Conservation (phyloP, 2,888 invertebrate genomes). For the Eurois occulta region DNA sequence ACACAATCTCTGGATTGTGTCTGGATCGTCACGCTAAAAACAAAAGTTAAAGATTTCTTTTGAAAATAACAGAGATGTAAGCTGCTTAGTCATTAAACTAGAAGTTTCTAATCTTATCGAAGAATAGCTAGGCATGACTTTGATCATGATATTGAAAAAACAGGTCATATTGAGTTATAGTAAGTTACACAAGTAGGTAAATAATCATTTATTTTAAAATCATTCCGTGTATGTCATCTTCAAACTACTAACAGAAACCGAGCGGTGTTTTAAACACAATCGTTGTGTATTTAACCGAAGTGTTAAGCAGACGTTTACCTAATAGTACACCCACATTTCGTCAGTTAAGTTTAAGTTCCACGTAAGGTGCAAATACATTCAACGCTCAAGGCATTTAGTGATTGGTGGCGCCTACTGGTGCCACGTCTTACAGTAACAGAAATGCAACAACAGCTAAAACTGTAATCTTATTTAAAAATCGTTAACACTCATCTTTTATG, state of each 20-base stretch:
- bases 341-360: background rate
- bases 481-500: slow-evolving; percentile 3
- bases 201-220: background rate
- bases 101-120: background rate
- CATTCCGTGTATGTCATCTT: background rate
- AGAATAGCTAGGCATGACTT: background rate
- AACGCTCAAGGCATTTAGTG: background rate
- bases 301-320: background rate
- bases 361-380: background rate
- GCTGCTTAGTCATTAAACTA: background rate
- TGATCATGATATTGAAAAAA: background rate
- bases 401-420: background rate
- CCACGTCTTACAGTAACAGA: background rate
- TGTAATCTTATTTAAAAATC: background rate
- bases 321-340: too few relatives aligned
- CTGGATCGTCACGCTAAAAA: background rate
- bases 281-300: background rate
- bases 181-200: background rate
- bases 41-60: background rate
- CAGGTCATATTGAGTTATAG: background rate
- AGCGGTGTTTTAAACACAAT: background rate
- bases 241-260: background rate
- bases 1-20: background rate
- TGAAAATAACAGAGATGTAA: background rate
- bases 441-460: background rate